Conservation (phyloP, 92 coral and sea anemone genomes). For the Palythoa heliodiscus region DNA sequence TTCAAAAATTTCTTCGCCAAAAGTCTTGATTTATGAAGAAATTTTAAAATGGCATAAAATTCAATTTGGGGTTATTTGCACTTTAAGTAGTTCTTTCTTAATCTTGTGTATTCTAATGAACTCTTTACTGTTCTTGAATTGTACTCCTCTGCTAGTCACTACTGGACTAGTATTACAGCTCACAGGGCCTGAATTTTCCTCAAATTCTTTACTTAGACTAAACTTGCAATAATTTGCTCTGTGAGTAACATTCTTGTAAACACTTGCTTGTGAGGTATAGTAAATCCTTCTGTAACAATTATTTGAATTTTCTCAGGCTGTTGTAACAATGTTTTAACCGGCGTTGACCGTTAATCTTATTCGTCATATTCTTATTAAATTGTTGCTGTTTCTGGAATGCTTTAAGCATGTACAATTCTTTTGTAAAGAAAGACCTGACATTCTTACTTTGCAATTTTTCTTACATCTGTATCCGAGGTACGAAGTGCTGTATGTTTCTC, state of each 20-base stretch:
- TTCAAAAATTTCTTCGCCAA: too few relatives aligned
- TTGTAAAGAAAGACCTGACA: not conserved
- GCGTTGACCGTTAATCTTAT: not conserved
- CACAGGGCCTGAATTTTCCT: not conserved
- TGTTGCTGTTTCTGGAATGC: not conserved
- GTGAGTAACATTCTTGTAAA: not conserved
- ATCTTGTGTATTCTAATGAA: too few relatives aligned
- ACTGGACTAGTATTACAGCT: not conserved
- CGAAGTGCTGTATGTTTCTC: not conserved
- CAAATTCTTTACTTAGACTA: not conserved
- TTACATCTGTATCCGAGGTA: not conserved
- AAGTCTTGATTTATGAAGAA: too few relatives aligned
- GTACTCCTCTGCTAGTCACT: too few relatives aligned
- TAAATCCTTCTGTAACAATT: not conserved
- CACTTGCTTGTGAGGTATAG: not conserved
- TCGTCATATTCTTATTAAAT: not conserved
- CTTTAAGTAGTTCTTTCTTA: too few relatives aligned
- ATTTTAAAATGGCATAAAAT: too few relatives aligned
- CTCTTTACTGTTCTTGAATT: too few relatives aligned
- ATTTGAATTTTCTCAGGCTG: not conserved
- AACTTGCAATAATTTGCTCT: not conserved
- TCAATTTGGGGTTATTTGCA: too few relatives aligned
- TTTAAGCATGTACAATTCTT: not conserved
- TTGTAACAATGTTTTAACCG: not conserved
- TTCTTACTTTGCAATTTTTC: not conserved